These are phyloP conservation scores for Symphodus melops DNA, from an alignment of 2,113 vertebrate genomes.

Conservation along the genomic window DNA sequence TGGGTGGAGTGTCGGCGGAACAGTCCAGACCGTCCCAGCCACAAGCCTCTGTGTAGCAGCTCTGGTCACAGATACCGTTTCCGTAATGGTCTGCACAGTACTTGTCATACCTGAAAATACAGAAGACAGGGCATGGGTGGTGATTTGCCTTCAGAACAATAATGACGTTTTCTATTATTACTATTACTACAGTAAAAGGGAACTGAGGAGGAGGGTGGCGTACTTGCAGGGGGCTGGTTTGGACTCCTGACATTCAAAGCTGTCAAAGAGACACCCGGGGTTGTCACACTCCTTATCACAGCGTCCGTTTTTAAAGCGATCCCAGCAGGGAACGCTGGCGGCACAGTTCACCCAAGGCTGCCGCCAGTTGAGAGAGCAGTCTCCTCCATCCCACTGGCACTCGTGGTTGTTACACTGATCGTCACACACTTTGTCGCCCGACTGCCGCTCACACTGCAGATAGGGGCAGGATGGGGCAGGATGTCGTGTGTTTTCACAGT, in stretches of 20 bases:
- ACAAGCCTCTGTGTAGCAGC: slow-evolving; percentile 92
- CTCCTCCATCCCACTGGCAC: slow-evolving; percentile 93
- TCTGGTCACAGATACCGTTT: slow-evolving; percentile 89
- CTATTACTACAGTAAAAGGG: not conserved
- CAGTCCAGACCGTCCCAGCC: slow-evolving; percentile 97
- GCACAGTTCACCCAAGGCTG: slow-evolving; percentile 91
- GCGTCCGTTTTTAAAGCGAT: slow-evolving; percentile 86
- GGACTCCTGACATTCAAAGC: slow-evolving; percentile 88
- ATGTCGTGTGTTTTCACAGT: slow-evolving; percentile 75
- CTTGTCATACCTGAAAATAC: slow-evolving; percentile 85
- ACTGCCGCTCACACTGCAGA: slow-evolving; percentile 78
- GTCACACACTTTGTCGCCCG: slow-evolving; percentile 88
- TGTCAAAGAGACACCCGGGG: slow-evolving; percentile 91
- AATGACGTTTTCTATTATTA: not conserved
- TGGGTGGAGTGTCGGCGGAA: slow-evolving; percentile 80
- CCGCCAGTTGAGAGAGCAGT: slow-evolving; percentile 89
- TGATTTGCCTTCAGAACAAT: slow-evolving; percentile 1
- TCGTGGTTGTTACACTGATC: slow-evolving; percentile 89
- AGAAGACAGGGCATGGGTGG: not conserved
- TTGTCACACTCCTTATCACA: slow-evolving; percentile 93
- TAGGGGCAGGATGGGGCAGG: slow-evolving; percentile 77
- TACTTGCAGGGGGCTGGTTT: slow-evolving; percentile 86
- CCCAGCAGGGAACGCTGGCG: slow-evolving; percentile 86
- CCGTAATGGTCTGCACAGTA: slow-evolving; percentile 93
- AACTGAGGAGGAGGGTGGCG: slow-evolving; percentile 40